Evolutionary conservation across 1,140 invertebrate species (phyloP).

Genomic region (Brachionus angularis): DNA sequence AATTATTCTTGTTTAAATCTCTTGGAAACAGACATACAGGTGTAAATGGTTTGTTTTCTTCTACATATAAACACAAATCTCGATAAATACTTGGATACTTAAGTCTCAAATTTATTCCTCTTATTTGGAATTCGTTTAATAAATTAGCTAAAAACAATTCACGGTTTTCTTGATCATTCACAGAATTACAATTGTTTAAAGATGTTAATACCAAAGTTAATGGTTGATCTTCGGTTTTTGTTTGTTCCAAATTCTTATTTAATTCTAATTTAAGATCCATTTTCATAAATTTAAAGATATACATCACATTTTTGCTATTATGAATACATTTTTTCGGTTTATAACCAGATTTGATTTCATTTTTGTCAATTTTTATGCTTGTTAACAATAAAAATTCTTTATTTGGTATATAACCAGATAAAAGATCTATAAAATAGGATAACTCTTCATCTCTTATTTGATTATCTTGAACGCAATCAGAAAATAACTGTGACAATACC

Average conservation of each 20-base stretch:
- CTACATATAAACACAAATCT: constrained; percentile 29
- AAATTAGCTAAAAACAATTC: constrained; percentile 29
- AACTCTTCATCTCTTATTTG: not conserved
- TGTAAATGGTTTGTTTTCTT: constrained; percentile 23
- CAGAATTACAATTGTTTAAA: not conserved
- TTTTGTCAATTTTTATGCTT: not conserved
- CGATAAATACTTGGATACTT: constrained; percentile 42
- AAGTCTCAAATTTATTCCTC: constrained; percentile 20
- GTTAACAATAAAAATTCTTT: constrained; percentile 18
- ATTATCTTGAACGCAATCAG: not conserved
- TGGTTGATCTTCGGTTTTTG: not conserved
- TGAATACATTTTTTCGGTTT: not conserved
- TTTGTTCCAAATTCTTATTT: not conserved
- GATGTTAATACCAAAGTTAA: constrained; percentile 21
- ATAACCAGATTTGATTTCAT: not conserved
- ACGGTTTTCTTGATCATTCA: not conserved
- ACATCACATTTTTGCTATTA: not conserved
- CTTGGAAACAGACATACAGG: constrained; percentile 35
- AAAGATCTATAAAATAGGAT: not conserved
- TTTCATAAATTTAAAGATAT: constrained; percentile 30
- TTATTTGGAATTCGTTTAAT: constrained; percentile 20
- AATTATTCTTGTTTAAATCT: constrained; percentile 19
- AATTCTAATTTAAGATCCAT: not conserved
- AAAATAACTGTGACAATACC: constrained; percentile 9
- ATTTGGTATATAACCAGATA: not conserved